Evolutionary conservation across 2,113 vertebrate species (phyloP).

Genomic region (Indicator indicator): DNA sequence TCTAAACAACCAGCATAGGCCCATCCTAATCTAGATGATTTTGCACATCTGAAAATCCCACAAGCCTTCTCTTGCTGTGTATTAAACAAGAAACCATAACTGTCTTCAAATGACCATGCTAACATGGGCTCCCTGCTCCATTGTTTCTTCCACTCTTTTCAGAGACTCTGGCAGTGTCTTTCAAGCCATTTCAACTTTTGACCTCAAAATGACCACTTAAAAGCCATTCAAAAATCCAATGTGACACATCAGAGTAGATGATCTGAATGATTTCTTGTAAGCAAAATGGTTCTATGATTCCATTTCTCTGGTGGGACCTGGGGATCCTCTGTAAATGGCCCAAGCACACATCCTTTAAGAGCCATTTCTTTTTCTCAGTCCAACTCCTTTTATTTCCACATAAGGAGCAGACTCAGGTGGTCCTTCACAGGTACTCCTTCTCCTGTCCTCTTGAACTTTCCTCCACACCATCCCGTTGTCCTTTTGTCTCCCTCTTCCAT

Average conservation of each 20-base stretch:
- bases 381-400: neutral
- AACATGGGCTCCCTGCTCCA: neutral
- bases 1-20: neutral
- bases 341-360: neutral
- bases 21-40: neutral
- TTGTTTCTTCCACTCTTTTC: neutral
- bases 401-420: neutral
- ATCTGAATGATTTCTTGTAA: no score
- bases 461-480: neutral
- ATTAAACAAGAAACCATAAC: neutral
- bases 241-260: no score
- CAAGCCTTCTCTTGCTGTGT: neutral
- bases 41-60: neutral
- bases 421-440: neutral
- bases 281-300: no score
- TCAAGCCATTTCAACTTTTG: neutral
- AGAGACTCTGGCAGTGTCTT: neutral
- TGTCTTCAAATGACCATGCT: neutral
- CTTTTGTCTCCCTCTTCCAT: neutral
- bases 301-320: neutral
- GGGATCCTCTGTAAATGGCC: neutral
- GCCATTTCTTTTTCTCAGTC: neutral
- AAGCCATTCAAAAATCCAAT: neutral
- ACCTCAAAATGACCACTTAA: conserved; percentile 2
- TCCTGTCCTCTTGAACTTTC: neutral